Evolutionary conservation across 2,797 vertebrate species (phyloP).

Genomic region (Chaetophractus vellerosus): DNA sequence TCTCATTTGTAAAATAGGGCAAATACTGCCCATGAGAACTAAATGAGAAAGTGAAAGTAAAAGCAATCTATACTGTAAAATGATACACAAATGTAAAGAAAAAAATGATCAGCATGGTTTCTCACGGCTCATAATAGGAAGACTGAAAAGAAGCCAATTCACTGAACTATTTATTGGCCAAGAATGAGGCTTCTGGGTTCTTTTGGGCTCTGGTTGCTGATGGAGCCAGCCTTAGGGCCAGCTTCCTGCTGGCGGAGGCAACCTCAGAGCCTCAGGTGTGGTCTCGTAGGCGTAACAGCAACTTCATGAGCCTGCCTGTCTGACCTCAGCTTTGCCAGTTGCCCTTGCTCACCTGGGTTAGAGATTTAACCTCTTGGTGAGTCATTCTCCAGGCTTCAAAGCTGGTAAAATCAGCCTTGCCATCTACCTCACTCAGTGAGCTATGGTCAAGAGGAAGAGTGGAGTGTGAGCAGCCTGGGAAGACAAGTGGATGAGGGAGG

Average conservation of each 20-base stretch:
- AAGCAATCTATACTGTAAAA: conserved; percentile 45
- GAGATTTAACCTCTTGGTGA: background rate
- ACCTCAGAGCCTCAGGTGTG: background rate
- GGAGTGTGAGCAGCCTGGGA: background rate
- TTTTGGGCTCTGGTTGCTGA: background rate
- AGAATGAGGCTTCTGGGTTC: background rate
- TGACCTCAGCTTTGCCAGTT: conserved; percentile 14
- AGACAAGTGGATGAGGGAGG: background rate
- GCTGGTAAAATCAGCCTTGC: background rate
- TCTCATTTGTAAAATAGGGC: background rate
- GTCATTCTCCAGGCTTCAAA: conserved; percentile 1
- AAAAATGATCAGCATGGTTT: background rate
- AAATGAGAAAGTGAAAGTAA: conserved; percentile 62
- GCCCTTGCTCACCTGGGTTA: background rate
- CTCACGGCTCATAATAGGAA: background rate
- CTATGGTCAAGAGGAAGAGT: background rate
- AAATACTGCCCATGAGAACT: background rate
- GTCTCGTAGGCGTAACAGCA: background rate
- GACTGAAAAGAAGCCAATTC: background rate
- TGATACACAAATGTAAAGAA: background rate
- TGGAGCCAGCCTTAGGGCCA: background rate
- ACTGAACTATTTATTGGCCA: background rate
- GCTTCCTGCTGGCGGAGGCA: background rate
- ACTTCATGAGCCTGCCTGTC: background rate
- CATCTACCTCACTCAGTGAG: background rate